Base-by-base conservation (phyloP, 2,797 vertebrate genomes). In the Gymnothorax javanicus region DNA sequence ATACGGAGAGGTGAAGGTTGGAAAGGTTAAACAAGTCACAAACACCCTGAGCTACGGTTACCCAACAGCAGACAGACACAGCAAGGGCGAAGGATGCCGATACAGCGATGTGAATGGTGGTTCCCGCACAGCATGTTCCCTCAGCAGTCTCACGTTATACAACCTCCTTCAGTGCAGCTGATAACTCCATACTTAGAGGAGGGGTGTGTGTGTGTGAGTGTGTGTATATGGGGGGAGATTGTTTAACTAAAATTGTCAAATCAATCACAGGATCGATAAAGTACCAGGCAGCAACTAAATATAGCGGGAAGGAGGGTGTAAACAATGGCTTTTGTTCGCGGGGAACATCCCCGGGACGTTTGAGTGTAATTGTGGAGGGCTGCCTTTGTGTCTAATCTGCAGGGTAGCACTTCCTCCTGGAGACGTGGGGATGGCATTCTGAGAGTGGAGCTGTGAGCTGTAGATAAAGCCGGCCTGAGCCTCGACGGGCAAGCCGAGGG, bases 381-480 rank as follows among this genome's bases (percentile, higher is more conserved):
- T 59, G 58, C 87, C 83, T 90, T 73, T 84, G 77, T n/a, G 69
- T 71, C 62, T 86, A 87, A 86, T 89, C 73, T 87, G 86, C 69
- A 86, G 71, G 57, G 17, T 83, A 91, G 89, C 87, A 91, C 86
- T 54, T 91, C 67, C 60, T 43, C 67, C 83, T 79, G 88, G 89
- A 89, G 89, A 90, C 86, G 88, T 89, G 87, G 90, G 90, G 86
- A 86, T 88, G 89, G 89, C 85, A 86, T 86, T 94, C 90, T 91
- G 90, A 87, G 89, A 87, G 91, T 91, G 89, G 86, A 90, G 89
- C 92, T 92, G 92, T 90, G 91, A 92, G 89, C 88, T 88, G 91
- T 82, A 94, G 93, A 94, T 94, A 94, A 94, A 94, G 89, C 87
- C 87, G 86, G 84, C 83, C 91, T 89, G 90, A 90, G 89, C 89